These are phyloP conservation scores for Trachelus troglodyta DNA, from an alignment of 2,888 invertebrate genomes.

Conservation along the genomic window DNA sequence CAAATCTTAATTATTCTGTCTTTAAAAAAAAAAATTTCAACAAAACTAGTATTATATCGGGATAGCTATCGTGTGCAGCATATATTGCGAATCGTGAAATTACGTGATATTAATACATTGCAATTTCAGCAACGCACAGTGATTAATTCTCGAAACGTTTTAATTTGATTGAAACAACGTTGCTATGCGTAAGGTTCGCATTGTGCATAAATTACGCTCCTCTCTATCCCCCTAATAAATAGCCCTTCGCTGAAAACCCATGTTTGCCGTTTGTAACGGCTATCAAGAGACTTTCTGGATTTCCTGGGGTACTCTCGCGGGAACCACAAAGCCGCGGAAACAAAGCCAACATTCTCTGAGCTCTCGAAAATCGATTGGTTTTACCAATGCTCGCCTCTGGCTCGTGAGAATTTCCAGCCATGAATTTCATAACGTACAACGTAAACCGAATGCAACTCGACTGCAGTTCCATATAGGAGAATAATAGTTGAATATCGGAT, in stretches of 20 bases:
- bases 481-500: too few species aligned
- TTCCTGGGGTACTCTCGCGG: conserved; percentile 2
- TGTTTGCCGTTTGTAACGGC: conserved; percentile 8
- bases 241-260: conserved; percentile 3
- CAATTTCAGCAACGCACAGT: too few species aligned
- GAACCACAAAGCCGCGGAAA: conserved; percentile 8
- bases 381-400: background rate
- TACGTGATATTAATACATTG: too few species aligned
- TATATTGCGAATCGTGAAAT: too few species aligned
- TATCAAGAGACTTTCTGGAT: conserved; percentile 8
- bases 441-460: too few species aligned
- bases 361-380: conserved; percentile 1
- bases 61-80: too few species aligned
- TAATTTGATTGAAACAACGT: background rate
- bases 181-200: background rate
- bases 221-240: conserved; percentile 3
- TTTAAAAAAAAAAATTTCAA: too few species aligned
- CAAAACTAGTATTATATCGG: too few species aligned
- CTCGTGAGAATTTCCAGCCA: too few species aligned
- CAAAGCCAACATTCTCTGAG: conserved; percentile 3
- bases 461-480: too few species aligned
- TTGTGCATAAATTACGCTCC: conserved; percentile 4
- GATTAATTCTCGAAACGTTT: background rate
- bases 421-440: too few species aligned
- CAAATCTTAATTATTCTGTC: too few species aligned